phyloP scores from a whole-genome alignment of 30 jellyfish, hydroid and myxozoan genomes.

The Pseudorhiza aurosa region DNA sequence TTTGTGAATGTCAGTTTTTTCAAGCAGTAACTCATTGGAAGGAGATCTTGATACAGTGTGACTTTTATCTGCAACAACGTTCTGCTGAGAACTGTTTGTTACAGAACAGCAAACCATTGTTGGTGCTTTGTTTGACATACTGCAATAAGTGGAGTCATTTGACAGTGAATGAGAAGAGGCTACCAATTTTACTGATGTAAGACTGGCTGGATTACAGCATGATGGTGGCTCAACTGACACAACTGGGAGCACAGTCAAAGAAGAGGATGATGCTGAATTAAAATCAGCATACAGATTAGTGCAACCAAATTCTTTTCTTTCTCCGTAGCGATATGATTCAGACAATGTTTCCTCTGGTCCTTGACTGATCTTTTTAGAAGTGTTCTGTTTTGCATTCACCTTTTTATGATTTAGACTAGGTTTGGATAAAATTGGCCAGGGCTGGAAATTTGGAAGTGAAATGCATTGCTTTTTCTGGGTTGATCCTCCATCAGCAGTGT shows the following conservation, averaged over 20 bases:
- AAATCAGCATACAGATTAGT: neutral
- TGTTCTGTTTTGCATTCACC: neutral
- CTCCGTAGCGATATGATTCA: neutral
- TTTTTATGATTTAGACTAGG: neutral
- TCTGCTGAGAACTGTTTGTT: neutral
- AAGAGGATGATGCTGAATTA: neutral
- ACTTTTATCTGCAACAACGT: neutral
- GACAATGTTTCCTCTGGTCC: neutral
- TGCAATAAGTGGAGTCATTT: neutral
- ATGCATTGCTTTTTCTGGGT: conserved; percentile 10
- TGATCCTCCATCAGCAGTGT: neutral
- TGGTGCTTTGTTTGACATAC: neutral
- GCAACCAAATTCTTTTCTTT: neutral
- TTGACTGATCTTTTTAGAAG: neutral
- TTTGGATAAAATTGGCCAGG: conserved; percentile 16
- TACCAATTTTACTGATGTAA: neutral
- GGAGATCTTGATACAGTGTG: neutral
- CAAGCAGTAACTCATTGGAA: neutral
- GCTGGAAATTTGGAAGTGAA: conserved; percentile 25
- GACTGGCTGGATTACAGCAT: neutral
- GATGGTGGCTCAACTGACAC: neutral
- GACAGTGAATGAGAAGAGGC: neutral
- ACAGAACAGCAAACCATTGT: neutral
- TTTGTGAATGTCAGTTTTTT: neutral
- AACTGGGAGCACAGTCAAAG: neutral